phyloP scores from a whole-genome alignment of 2,888 invertebrate genomes.

The Hypsopygia costalis region DNA sequence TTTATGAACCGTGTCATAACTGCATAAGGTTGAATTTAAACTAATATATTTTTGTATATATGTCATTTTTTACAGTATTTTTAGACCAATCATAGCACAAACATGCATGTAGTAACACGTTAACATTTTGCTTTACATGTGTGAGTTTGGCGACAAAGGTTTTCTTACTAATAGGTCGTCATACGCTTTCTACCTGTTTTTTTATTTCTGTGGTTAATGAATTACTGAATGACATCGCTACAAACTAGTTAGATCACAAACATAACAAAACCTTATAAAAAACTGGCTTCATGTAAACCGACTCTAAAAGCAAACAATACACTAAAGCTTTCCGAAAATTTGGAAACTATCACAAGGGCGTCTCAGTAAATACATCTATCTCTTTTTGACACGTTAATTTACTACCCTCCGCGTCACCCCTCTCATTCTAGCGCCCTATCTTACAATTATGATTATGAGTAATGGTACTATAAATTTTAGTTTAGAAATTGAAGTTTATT shows the following conservation, averaged over 20 bases:
- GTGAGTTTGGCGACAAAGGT: too few relatives aligned
- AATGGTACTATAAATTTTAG: slow-evolving; percentile 41
- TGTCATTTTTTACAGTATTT: too few relatives aligned
- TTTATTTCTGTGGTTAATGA: too few relatives aligned
- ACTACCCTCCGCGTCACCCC: slow-evolving; percentile 20
- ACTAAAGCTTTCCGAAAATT: slow-evolving; percentile 73
- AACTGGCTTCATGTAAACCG: slow-evolving; percentile 46
- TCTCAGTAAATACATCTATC: slow-evolving; percentile 58
- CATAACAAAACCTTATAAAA: not conserved
- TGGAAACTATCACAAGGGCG: slow-evolving; percentile 78
- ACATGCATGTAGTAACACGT: too few relatives aligned
- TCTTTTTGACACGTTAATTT: slow-evolving; percentile 25
- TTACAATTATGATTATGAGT: slow-evolving; percentile 55
- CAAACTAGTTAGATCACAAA: not conserved
- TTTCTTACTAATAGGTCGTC: too few relatives aligned
- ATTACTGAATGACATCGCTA: too few relatives aligned
- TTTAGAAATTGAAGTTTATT: slow-evolving; percentile 10
- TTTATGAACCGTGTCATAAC: too few relatives aligned
- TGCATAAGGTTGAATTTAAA: too few relatives aligned
- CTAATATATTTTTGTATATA: too few relatives aligned
- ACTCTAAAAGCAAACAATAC: slow-evolving; percentile 53
- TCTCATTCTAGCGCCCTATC: slow-evolving; percentile 25
- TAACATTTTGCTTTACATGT: too few relatives aligned
- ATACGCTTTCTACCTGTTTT: too few relatives aligned
- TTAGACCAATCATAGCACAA: too few relatives aligned